phyloP scores from a whole-genome alignment of 1,140 invertebrate species.

The Gryon sp. region DNA sequence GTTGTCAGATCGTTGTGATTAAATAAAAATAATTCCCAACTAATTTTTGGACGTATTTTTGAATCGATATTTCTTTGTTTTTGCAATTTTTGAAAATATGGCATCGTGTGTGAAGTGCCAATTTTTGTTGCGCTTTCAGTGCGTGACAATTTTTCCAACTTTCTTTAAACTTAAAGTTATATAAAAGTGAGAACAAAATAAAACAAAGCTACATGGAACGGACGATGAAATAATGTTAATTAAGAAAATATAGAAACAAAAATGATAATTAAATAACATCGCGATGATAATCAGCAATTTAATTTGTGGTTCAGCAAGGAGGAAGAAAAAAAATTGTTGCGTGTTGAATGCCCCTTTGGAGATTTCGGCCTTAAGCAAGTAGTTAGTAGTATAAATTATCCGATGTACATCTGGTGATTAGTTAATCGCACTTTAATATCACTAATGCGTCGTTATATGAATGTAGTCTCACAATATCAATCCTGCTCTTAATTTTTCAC shows the following conservation, averaged over 20 bases:
- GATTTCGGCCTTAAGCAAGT: conserved; percentile 64
- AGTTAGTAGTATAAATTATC: conserved; percentile 60
- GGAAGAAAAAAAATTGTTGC: conserved; percentile 55
- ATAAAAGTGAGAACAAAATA: neutral
- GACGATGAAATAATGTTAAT: conserved; percentile 8
- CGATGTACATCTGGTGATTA: conserved; percentile 62
- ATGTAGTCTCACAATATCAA: conserved; percentile 59
- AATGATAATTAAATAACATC: conserved; percentile 29
- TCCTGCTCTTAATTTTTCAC: conserved; percentile 57
- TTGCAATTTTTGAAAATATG: conserved; percentile 41
- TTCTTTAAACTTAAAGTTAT: conserved; percentile 3
- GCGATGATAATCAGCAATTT: conserved; percentile 50
- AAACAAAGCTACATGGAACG: neutral
- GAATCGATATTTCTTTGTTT: conserved; percentile 55
- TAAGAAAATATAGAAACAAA: conserved; percentile 37
- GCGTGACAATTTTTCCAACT: conserved; percentile 21
- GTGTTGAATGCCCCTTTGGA: conserved; percentile 59
- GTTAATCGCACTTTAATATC: conserved; percentile 65
- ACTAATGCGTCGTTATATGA: conserved; percentile 63
- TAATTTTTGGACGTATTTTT: conserved; percentile 40
- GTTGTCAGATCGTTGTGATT: conserved; percentile 33
- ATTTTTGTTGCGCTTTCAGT: conserved; percentile 35
- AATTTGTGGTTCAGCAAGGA: conserved; percentile 34
- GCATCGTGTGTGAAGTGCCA: conserved; percentile 40
- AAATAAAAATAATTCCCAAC: conserved; percentile 17